These are phyloP conservation scores for Caenorhabditis doughertyi DNA, from an alignment of 2,888 invertebrate genomes.

Conservation along the genomic window DNA sequence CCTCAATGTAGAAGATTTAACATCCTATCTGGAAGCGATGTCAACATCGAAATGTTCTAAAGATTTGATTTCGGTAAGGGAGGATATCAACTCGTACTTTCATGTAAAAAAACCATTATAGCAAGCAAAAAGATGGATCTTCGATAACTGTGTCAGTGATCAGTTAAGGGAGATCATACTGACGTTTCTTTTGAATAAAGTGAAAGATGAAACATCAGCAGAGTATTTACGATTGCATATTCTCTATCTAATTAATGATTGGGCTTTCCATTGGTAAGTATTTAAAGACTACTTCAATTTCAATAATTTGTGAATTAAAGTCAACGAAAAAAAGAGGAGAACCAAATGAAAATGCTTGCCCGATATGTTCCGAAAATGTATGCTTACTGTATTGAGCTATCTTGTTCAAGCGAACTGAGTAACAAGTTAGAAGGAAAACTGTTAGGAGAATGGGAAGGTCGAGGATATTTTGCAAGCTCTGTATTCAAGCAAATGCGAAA, in stretches of 20 bases:
- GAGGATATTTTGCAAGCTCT: slow-evolving; percentile 85
- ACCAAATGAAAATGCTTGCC: slow-evolving; percentile 94
- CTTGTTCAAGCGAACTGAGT: slow-evolving; percentile 51
- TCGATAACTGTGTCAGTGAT: slow-evolving; percentile 91
- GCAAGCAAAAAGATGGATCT: slow-evolving; percentile 95
- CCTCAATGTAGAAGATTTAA: slow-evolving; percentile 34
- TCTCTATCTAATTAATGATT: slow-evolving; percentile 98
- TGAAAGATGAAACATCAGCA: slow-evolving; percentile 87
- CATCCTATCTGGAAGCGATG: slow-evolving; percentile 22
- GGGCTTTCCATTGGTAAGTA: slow-evolving; percentile 90
- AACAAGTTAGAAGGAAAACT: slow-evolving; percentile 88
- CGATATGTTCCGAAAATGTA: slow-evolving; percentile 98
- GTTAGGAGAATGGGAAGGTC: slow-evolving; percentile 96
- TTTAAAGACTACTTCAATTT: neutral
- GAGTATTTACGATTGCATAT: slow-evolving; percentile 96
- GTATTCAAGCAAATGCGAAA: slow-evolving; percentile 87
- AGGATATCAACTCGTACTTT: too few species aligned
- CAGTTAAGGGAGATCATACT: slow-evolving; percentile 89
- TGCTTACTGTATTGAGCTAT: slow-evolving; percentile 92
- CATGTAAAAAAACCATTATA: slow-evolving; percentile 5
- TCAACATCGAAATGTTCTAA: slow-evolving; percentile 51
- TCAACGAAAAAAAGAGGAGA: slow-evolving; percentile 95
- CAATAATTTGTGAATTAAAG: slow-evolving; percentile 86
- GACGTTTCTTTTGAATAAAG: slow-evolving; percentile 84
- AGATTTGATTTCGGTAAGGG: slow-evolving; percentile 50